Evolutionary conservation across 2,797 vertebrate genomes (phyloP).

Genomic region (Anolis apletophallus): DNA sequence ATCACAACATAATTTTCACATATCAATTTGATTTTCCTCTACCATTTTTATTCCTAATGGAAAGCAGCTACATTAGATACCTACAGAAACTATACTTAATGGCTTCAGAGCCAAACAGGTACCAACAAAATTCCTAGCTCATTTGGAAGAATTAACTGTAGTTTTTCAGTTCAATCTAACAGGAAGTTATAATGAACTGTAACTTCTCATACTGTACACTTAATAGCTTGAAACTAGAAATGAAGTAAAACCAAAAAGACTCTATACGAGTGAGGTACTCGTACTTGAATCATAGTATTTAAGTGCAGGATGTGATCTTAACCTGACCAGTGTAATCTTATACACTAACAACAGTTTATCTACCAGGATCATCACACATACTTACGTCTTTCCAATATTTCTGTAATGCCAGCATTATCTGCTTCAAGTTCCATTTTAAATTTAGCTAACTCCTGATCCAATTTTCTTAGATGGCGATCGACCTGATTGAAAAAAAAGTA

Average conservation of each 20-base stretch:
- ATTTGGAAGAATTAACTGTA: neutral
- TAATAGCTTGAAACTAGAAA: neutral
- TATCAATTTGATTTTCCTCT: no score
- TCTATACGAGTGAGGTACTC: neutral
- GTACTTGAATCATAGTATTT: neutral
- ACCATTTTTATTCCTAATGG: no score
- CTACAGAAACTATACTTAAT: neutral
- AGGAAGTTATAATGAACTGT: neutral
- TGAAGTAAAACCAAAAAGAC: neutral
- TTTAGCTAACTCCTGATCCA: conserved; percentile 98
- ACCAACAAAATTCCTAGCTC: neutral
- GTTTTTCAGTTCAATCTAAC: neutral
- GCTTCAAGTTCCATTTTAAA: conserved; percentile 99
- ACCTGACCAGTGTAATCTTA: neutral
- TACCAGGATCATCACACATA: conserved; percentile 46
- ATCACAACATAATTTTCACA: no score
- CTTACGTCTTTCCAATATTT: conserved; percentile 97
- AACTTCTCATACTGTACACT: neutral
- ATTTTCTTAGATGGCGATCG: conserved; percentile 95
- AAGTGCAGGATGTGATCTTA: neutral
- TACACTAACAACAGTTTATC: neutral
- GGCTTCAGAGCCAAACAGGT: neutral
- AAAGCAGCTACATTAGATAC: neutral
- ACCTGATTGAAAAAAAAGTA: conserved; percentile 83
- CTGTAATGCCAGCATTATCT: conserved; percentile 98